Evolutionary conservation across 2,888 invertebrate genomes (phyloP).

Genomic region (Xanthorhoe spadicearia): DNA sequence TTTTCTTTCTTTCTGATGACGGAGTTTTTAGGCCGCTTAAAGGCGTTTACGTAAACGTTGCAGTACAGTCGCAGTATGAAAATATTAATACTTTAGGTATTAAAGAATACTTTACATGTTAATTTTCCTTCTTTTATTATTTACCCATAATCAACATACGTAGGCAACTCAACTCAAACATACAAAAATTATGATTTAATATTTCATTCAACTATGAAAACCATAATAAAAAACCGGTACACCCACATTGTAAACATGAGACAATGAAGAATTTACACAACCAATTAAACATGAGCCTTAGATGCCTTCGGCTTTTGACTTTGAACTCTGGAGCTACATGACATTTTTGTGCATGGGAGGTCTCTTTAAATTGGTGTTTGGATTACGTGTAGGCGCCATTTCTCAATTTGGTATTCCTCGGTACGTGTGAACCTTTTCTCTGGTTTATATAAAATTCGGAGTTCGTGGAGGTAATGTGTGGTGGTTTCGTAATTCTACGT

Average conservation of each 20-base stretch:
- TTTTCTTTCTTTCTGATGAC: too few species aligned
- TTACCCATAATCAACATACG: not conserved
- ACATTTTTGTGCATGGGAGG: constrained; percentile 39
- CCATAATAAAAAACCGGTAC: constrained; percentile 69
- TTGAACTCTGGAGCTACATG: constrained; percentile 35
- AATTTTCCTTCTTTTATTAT: too few species aligned
- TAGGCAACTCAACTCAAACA: not conserved
- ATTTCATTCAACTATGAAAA: constrained; percentile 49
- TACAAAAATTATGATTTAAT: constrained; percentile 36
- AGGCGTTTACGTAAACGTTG: too few species aligned
- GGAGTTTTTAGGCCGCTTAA: too few species aligned
- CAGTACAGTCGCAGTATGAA: too few species aligned
- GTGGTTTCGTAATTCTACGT: constrained; percentile 62
- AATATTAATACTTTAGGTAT: too few species aligned
- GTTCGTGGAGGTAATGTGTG: constrained; percentile 55
- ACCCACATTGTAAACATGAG: constrained; percentile 67
- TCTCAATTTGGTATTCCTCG: constrained; percentile 59
- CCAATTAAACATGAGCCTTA: constrained; percentile 55
- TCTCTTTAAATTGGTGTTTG: constrained; percentile 49
- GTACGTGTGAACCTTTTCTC: constrained; percentile 64
- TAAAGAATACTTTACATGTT: too few species aligned
- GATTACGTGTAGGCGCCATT: constrained; percentile 63
- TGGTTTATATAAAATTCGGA: constrained; percentile 65
- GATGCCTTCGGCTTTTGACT: constrained; percentile 41
- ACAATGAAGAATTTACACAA: constrained; percentile 66